These are phyloP conservation scores for Acholoe squamosa DNA, from an alignment of 2,888 invertebrate genomes.

Conservation along the genomic window DNA sequence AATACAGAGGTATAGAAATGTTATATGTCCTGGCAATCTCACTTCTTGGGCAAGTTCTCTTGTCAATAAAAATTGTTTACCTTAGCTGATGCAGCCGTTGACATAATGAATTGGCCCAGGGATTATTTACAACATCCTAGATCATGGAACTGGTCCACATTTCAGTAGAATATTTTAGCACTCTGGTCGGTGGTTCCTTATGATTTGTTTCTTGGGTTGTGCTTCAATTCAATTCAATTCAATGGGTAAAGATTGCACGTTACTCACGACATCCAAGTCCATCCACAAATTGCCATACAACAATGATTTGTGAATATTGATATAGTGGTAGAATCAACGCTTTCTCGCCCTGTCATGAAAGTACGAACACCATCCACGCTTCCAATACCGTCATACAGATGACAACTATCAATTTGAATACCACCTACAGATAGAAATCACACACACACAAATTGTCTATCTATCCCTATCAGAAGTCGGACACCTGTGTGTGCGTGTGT, in stretches of 20 bases:
- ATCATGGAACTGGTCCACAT: neutral
- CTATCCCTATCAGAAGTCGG: slow-evolving; percentile 54
- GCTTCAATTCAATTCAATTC: too few species aligned
- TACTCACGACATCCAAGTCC: neutral
- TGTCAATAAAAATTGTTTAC: neutral
- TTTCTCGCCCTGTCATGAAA: neutral
- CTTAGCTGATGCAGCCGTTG: neutral
- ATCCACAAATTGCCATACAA: neutral
- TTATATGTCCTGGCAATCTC: slow-evolving; percentile 11
- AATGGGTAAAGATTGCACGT: neutral
- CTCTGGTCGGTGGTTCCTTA: neutral
- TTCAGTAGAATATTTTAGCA: neutral
- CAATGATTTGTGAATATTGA: neutral
- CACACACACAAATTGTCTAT: neutral
- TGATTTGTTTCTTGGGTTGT: neutral
- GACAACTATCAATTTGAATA: neutral
- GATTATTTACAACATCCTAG: neutral
- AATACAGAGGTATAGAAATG: neutral
- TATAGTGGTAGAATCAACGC: neutral
- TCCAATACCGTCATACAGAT: neutral
- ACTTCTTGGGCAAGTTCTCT: slow-evolving; percentile 31
- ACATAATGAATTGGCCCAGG: neutral
- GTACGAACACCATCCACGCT: neutral
- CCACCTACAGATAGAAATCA: too few species aligned
- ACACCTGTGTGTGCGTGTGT: slow-evolving; percentile 60